A percentile compares a stretch with the other conserved stretches of the same genome.
Conservation (phyloP, 2,113 vertebrate genomes). For the Istiophorus platypterus region DNA sequence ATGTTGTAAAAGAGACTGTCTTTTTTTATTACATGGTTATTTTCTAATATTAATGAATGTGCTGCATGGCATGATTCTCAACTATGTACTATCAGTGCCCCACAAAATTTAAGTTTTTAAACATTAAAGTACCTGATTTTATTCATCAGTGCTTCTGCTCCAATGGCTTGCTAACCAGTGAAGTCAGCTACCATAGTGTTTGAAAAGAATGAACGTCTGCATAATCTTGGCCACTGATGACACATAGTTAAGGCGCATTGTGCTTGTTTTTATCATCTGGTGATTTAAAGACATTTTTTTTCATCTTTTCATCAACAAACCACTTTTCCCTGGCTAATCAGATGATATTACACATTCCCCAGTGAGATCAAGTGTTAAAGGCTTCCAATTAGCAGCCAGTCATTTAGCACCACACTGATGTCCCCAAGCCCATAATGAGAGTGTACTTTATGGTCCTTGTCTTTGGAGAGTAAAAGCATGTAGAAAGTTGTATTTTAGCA, state of each 20-base stretch:
- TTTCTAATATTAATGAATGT: neutral
- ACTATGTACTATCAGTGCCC: neutral
- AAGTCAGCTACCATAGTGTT: neutral
- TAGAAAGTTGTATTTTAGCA: constrained; percentile 55
- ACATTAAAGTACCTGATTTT: neutral
- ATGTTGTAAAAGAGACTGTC: neutral
- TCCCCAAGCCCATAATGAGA: constrained; percentile 61
- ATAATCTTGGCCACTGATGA: neutral
- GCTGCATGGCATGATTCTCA: neutral
- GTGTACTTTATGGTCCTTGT: constrained; percentile 47
- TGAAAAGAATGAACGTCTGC: constrained; percentile 6
- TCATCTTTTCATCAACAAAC: constrained; percentile 33
- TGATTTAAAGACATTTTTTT: constrained; percentile 43
- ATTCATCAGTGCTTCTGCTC: neutral
- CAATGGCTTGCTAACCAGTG: neutral
- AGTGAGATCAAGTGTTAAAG: constrained; percentile 56
- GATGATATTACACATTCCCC: constrained; percentile 53
- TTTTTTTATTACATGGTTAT: neutral
- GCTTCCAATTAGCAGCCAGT: constrained; percentile 69
- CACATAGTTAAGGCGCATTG: neutral
- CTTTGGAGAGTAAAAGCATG: constrained; percentile 51
- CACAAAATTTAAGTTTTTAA: neutral
- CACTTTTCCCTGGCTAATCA: constrained; percentile 46
- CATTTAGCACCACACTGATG: constrained; percentile 56
- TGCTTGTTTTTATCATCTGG: constrained; percentile 7